Base-by-base conservation (phyloP, 1,140 invertebrate genomes). In the Brachionus manjavacas region DNA sequence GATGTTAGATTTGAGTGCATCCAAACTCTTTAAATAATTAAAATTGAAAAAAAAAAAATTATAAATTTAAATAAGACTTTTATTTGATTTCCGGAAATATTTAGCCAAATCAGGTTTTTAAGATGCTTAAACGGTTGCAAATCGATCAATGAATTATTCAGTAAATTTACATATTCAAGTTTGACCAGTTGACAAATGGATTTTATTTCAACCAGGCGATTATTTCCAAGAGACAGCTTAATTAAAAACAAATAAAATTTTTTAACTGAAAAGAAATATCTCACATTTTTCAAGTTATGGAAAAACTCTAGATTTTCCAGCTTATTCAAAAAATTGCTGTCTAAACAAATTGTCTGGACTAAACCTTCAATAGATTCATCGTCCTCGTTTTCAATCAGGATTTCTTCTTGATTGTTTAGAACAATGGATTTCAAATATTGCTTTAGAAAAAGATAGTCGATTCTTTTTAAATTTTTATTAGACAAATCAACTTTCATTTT, bases 61-160 rank as follows among this genome's bases (percentile, higher is more conserved):
- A 20, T 43, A 79, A 55, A 49, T 25, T 52, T 28, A 85, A 6
- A 2, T 6, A 35, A 35, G 89, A 92, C 92, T 90, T 93, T 93
- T 79, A 93, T 92, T 87, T 92, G 93, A 89, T 94, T 94, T 64
- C 92, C 92, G 80, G 93, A 92, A 68, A 94, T 89, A 88, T 92
- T 93, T 28, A 96, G 90, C 86, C 93, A 93, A 87, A 93, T 92
- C 76, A 96, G 91, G 87, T 94, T 93, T 72, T 91, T 90, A 85
- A 96, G 91, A 39, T 96, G 94, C 88, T 94, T 94, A 7, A 96
- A 91, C 25, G 89, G 89, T 90, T 84, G 12, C 85, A 79, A 76
- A 68, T 52, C 72, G 76, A 31, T 41, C 20, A 85, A 12, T 39
- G 49, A 74, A 28, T 83, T 83, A 55, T 83, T 83, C 7, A 68